Conservation (phyloP, 2,888 invertebrate genomes). For the Stenodema calcarata region DNA sequence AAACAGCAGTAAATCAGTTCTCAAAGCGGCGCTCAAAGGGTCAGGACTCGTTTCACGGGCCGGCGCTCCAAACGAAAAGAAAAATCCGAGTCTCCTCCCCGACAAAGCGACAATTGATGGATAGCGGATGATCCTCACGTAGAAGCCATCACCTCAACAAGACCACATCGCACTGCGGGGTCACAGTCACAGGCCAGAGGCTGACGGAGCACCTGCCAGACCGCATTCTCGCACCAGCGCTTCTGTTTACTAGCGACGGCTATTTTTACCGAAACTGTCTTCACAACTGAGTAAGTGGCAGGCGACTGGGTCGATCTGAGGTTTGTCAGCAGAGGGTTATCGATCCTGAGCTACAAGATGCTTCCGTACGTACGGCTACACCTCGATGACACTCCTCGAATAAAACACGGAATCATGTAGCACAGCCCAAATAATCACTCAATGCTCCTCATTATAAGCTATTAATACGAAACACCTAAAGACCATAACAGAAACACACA, state of each 20-base stretch:
- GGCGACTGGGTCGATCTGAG: not conserved
- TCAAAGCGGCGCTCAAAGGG: not conserved
- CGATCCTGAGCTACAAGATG: not conserved
- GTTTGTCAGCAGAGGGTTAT: not conserved
- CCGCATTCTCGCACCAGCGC: slow-evolving; percentile 10
- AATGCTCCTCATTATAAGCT: too few species aligned
- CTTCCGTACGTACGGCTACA: too few species aligned
- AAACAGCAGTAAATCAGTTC: too few species aligned
- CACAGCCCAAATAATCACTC: too few species aligned
- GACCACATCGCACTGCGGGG: not conserved
- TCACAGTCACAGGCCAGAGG: not conserved
- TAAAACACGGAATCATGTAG: too few species aligned
- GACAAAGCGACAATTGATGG: not conserved
- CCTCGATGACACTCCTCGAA: too few species aligned
- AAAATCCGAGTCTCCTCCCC: not conserved
- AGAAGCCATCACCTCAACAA: not conserved
- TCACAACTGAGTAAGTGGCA: not conserved
- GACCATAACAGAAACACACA: too few species aligned
- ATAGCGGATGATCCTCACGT: slow-evolving; percentile 16
- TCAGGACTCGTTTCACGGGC: slow-evolving; percentile 13
- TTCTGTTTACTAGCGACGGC: slow-evolving; percentile 2
- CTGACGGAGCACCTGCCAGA: not conserved
- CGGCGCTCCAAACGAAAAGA: not conserved
- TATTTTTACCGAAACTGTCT: not conserved
- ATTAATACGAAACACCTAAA: too few species aligned